Base-by-base conservation (phyloP, 1,140 invertebrate genomes). In the Platorchestia sp. region DNA sequence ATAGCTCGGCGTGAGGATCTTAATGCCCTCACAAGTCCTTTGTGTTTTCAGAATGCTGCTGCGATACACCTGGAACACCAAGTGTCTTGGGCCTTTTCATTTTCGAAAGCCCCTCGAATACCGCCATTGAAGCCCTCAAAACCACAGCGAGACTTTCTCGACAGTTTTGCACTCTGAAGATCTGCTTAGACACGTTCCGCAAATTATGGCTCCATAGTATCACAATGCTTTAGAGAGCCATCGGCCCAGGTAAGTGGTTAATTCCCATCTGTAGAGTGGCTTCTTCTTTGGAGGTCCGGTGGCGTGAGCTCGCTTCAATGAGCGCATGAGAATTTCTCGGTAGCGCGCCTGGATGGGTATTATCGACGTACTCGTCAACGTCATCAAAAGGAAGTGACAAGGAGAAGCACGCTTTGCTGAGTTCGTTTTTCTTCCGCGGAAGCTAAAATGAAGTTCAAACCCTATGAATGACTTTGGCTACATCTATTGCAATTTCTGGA, bases 371-470 rank as follows among this genome's bases (percentile, higher is more conserved):
- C 14, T 75, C 10, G 59, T 75, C 59, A 75, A 75, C 59, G 36
- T 75, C 59, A 75, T 75, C 59, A 75, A 75, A 75, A 75, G 59
- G 27, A 75, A 75, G 59, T 75, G 59, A 75, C 59, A 75, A 75
- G 59, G 27, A 27, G 59, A 14, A 22, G 27, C 59, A 75, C 27
- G 14, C 59, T 14, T 75, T 75, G 27, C 59, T 27, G 10, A 27
- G 59, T 75, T 10, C 59, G 59, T 75, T 27, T 27, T 75, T 75
- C 59, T 75, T 75, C 36, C 36, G 14, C 36, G 10, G 59, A 75
- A 75, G 59, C 59, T 75, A 36, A 75, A 75, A 75, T 19, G 59
- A 75, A 75, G 27, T 75, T 75, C 36, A 75, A 75, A 10, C 59
- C 14, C 14, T 22, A 75, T 75, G 36, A 27, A 10, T 22, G 59